phyloP scores from a whole-genome alignment of 2,888 invertebrate genomes.

The Brachyopa scutellaris region DNA sequence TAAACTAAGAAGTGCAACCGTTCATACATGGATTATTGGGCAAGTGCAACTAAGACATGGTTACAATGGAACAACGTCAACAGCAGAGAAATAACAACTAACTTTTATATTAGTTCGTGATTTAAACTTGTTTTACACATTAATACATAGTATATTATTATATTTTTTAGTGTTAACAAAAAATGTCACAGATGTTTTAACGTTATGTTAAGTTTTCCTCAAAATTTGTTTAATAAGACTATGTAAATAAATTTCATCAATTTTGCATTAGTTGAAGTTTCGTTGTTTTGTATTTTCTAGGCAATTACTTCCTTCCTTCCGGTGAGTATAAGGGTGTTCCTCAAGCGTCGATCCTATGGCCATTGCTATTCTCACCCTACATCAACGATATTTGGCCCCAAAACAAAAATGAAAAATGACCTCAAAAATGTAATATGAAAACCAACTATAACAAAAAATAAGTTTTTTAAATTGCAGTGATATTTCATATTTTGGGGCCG shows the following conservation, averaged over 20 bases:
- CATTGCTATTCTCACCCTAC: too few species aligned
- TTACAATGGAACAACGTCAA: conserved; percentile 27
- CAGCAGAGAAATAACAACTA: conserved; percentile 47
- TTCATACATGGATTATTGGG: conserved; percentile 15
- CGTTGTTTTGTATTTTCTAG: too few species aligned
- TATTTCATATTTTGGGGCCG: too few species aligned
- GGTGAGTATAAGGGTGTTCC: too few species aligned
- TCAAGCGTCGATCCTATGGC: too few species aligned
- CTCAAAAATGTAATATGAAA: too few species aligned
- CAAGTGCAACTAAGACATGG: conserved; percentile 23
- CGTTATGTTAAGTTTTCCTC: conserved; percentile 57
- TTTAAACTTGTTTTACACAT: conserved; percentile 3
- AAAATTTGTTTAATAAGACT: conserved; percentile 47
- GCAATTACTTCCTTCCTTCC: too few species aligned
- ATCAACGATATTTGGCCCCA: too few species aligned
- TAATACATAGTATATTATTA: conserved; percentile 10
- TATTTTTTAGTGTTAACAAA: conserved; percentile 36
- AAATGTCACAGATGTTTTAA: conserved; percentile 41
- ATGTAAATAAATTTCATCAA: conserved; percentile 70
- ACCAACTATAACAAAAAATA: too few species aligned
- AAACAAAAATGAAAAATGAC: too few species aligned
- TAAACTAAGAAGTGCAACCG: neutral
- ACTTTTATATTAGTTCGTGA: conserved; percentile 5
- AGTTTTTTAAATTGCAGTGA: too few species aligned
- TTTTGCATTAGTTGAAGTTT: conserved; percentile 70